Percentiles rank a stretch among this genome's conserved stretches.
Evolutionary conservation across 2,888 invertebrate species (phyloP).

Genomic region (Nomada fucata): DNA sequence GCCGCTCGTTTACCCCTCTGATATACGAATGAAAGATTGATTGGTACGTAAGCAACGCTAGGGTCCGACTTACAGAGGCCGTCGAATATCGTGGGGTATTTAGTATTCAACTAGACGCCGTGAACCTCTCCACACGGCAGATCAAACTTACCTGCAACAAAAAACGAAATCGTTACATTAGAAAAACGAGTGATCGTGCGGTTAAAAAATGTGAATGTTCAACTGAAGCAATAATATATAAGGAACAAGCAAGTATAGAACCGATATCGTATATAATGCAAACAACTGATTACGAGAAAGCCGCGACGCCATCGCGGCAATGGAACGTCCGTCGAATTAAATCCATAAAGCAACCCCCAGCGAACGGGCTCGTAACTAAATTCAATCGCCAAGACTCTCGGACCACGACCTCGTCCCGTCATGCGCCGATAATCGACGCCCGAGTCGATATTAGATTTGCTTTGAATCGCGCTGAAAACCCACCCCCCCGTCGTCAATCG

Average conservation of each 20-base stretch:
- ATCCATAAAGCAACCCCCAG: too few species aligned
- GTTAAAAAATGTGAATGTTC: not conserved
- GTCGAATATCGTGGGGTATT: not conserved
- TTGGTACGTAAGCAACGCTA: not conserved
- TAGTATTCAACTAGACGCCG: not conserved
- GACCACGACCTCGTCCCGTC: slow-evolving; percentile 16
- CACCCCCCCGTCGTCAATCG: slow-evolving; percentile 34
- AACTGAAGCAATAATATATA: not conserved
- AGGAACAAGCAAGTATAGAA: too few species aligned
- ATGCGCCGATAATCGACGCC: slow-evolving; percentile 62
- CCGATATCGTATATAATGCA: too few species aligned
- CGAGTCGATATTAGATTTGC: slow-evolving; percentile 70
- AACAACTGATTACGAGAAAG: too few species aligned
- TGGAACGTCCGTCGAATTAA: too few species aligned
- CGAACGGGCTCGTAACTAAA: slow-evolving; percentile 2
- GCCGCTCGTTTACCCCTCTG: not conserved
- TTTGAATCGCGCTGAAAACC: slow-evolving; percentile 73
- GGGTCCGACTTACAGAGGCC: slow-evolving; percentile 4
- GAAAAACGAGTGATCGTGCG: not conserved
- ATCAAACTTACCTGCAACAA: slow-evolving; percentile 75
- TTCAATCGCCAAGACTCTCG: slow-evolving; percentile 14
- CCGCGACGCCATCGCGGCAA: too few species aligned
- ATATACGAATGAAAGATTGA: not conserved
- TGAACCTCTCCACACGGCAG: not conserved
- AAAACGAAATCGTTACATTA: slow-evolving; percentile 28